Evolutionary conservation across 2,888 invertebrate genomes (phyloP).

Genomic region (Sicus ferrugineus): DNA sequence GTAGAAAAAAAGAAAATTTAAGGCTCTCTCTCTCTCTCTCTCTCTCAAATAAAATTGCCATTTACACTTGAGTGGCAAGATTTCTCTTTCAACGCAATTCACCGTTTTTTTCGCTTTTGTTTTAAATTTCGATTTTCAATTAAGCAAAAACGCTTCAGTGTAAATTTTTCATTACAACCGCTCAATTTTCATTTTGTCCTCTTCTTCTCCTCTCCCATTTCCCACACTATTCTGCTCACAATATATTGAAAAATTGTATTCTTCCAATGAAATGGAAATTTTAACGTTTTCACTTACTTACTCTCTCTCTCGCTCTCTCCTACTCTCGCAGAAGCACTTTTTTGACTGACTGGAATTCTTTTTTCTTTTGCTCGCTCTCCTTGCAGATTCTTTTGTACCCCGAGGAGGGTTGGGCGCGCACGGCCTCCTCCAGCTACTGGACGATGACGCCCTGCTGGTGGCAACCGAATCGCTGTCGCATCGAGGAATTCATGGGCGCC

Average conservation of each 20-base stretch:
- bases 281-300: slow-evolving; percentile 16
- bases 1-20: no score
- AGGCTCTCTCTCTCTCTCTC: neutral
- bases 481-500: slow-evolving; percentile 80
- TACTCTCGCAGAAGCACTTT: neutral
- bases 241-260: slow-evolving; percentile 8
- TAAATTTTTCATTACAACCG: neutral
- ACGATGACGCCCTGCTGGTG: slow-evolving; percentile 87
- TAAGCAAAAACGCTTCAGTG: slow-evolving; percentile 43
- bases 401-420: slow-evolving; percentile 89
- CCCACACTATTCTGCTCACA: no score
- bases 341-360: slow-evolving; percentile 31
- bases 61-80: neutral
- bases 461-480: slow-evolving; percentile 83
- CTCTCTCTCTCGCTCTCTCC: neutral
- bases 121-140: slow-evolving; percentile 55
- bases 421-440: slow-evolving; percentile 87
- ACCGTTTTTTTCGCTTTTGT: slow-evolving; percentile 8
- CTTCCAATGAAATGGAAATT: slow-evolving; percentile 22
- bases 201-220: neutral
- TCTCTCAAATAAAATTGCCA: neutral
- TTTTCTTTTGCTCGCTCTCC: slow-evolving; percentile 28
- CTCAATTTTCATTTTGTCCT: slow-evolving; percentile 4
- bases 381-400: slow-evolving; percentile 82
- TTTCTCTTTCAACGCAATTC: neutral